Evolutionary conservation across 2,888 invertebrate genomes (phyloP), one percentile per base, ranked within the genome.

Genomic region (Heteropelma amictum): DNA sequence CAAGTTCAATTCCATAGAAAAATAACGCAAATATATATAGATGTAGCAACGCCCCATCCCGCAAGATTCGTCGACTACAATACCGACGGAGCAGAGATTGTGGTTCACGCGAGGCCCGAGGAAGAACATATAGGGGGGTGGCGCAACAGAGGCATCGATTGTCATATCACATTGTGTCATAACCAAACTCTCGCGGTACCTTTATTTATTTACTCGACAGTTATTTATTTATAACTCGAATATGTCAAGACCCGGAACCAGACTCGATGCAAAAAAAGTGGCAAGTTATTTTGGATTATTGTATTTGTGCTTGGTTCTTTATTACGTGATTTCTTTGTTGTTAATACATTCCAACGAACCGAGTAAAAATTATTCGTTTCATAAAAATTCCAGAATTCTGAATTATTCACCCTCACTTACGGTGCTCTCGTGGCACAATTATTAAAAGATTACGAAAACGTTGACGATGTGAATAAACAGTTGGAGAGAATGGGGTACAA

Each of bases 381-480:
- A n/a, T n/a, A n/a, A 42, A 0, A 23, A 82, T 91, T 91, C 53
- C 89, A 97, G 98, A 98, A 98, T 91, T 97, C 97, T 0, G 99
- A 99, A 90, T 91, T 99, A 71, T 95, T 99, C 82, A 98, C 98
- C 4, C 92, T 99, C 54, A 99, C 99, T 0, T 99, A 99, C 90
- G 99, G 99, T 42, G 97, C 99, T 2, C 90, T 99, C 75, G 98
- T 99, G 0, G 96, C 98, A 1, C 99, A 99, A 91, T 94, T 99
- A 91, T 90, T 99, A 17, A 97, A 97, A 89, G 99, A 99, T 88
- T 95, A 95, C 83, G 99, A 99, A 87, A 97, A 96, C 89, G 94
- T 97, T 3, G 98, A 99, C 38, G 98, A 99, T 90, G 98, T 99
- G 0, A 99, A 98, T 88, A 97, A 98, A 85, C 98, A 99, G 86